phyloP scores from a whole-genome alignment of 2,797 vertebrate species.

The Anableps anableps region DNA sequence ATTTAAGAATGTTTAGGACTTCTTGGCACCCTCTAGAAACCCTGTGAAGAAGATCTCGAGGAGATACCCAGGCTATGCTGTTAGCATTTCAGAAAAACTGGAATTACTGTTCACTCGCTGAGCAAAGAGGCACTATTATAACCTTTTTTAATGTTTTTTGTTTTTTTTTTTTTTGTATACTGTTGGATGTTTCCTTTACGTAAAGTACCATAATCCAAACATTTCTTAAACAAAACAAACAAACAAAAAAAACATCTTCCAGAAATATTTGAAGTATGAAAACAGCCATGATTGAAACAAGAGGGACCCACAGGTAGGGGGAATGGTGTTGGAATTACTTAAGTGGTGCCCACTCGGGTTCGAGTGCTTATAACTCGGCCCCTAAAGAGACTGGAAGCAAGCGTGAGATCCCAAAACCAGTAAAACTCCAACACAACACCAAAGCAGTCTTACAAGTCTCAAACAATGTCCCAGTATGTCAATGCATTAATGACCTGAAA shows the following conservation, averaged over 20 bases:
- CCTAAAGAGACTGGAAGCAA: slow-evolving; percentile 49
- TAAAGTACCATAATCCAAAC: not conserved
- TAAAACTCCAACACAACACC: slow-evolving; percentile 49
- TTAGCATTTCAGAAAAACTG: not conserved
- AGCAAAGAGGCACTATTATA: not conserved
- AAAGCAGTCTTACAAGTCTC: slow-evolving; percentile 36
- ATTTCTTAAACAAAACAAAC: not conserved
- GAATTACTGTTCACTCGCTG: not conserved
- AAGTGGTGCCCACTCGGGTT: slow-evolving; percentile 68
- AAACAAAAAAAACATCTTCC: not conserved
- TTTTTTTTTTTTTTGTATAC: not conserved
- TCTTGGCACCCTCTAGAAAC: not conserved
- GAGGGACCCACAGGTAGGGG: slow-evolving; percentile 20
- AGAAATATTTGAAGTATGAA: not conserved
- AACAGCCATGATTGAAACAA: slow-evolving; percentile 10
- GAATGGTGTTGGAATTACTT: slow-evolving; percentile 41
- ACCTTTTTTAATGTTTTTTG: not conserved
- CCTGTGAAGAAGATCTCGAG: not conserved
- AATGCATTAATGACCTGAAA: slow-evolving; percentile 73
- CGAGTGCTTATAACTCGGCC: slow-evolving; percentile 67
- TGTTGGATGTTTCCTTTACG: not conserved
- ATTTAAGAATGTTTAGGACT: not conserved
- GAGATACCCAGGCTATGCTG: not conserved
- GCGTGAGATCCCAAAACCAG: slow-evolving; percentile 53
- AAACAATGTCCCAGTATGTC: slow-evolving; percentile 71